Percentiles rank a stretch among this genome's conserved stretches.
Evolutionary conservation across 2,888 invertebrate genomes (phyloP).

Genomic region (Aporophyla lueneburgensis): DNA sequence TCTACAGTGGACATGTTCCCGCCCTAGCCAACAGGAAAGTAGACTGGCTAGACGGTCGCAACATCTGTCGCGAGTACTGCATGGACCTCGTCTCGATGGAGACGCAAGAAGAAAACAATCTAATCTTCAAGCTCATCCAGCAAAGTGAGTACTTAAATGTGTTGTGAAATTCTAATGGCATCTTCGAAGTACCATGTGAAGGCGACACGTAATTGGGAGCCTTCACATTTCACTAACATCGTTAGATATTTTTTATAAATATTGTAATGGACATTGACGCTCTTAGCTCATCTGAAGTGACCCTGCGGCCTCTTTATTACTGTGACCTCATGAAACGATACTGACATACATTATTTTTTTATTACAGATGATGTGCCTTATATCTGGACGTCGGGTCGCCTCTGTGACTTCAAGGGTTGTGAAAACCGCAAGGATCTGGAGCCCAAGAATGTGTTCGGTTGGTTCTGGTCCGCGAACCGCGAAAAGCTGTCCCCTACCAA

Average conservation of each 20-base stretch:
- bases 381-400: slow-evolving; percentile 98
- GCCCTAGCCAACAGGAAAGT: slow-evolving; percentile 95
- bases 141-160: slow-evolving; percentile 91
- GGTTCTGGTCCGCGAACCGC: slow-evolving; percentile 98
- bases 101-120: slow-evolving; percentile 97
- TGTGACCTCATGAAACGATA: slow-evolving; percentile 34
- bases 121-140: slow-evolving; percentile 96
- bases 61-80: slow-evolving; percentile 97
- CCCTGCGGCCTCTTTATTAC: slow-evolving; percentile 47
- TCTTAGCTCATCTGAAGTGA: slow-evolving; percentile 51
- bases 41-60: slow-evolving; percentile 97
- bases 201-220: slow-evolving; percentile 61
- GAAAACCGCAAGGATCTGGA: slow-evolving; percentile 96
- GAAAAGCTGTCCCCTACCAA: slow-evolving; percentile 96
- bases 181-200: slow-evolving; percentile 44
- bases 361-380: slow-evolving; percentile 95
- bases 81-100: slow-evolving; percentile 98
- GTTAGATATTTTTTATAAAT: slow-evolving; percentile 56
- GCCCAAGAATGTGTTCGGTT: slow-evolving; percentile 96
- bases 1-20: slow-evolving; percentile 96
- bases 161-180: slow-evolving; percentile 54
- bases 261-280: slow-evolving; percentile 59
- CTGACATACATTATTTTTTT: slow-evolving; percentile 29
- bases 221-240: slow-evolving; percentile 64
- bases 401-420: slow-evolving; percentile 98